Evolutionary conservation across 1,140 invertebrate genomes (phyloP).

Genomic region (Zaprionus taronus): DNA sequence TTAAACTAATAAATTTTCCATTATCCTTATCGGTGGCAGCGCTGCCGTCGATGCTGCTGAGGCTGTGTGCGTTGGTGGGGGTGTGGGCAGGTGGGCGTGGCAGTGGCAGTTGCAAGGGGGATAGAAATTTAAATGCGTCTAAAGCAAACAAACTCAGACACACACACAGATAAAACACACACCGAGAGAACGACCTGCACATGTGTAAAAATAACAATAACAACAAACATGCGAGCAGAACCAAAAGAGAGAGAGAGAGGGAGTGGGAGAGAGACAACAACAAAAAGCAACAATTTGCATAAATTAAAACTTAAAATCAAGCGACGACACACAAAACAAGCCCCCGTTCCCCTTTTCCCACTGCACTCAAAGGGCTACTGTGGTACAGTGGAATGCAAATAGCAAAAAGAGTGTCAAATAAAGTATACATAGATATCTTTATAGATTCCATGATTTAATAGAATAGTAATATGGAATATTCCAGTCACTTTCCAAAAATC

Average conservation of each 20-base stretch:
- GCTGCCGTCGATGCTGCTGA: slow-evolving; percentile 42
- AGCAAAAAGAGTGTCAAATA: neutral
- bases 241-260: slow-evolving; percentile 56
- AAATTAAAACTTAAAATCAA: slow-evolving; percentile 82
- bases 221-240: slow-evolving; percentile 15
- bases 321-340: slow-evolving; percentile 40
- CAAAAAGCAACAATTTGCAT: slow-evolving; percentile 83
- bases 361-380: neutral
- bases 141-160: slow-evolving; percentile 65
- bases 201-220: slow-evolving; percentile 34
- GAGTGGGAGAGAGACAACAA: slow-evolving; percentile 49
- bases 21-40: slow-evolving; percentile 83
- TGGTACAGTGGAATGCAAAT: neutral
- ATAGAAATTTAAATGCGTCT: slow-evolving; percentile 67
- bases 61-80: neutral
- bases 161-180: neutral
- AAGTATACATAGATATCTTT: neutral
- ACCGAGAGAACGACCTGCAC: slow-evolving; percentile 6
- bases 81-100: slow-evolving; percentile 6
- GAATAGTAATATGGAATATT: too few relatives aligned
- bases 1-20: slow-evolving; percentile 84
- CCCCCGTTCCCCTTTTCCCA: neutral
- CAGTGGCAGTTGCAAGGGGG: neutral
- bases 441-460: too few relatives aligned
- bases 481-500: too few relatives aligned